Evolutionary conservation across 2,113 vertebrate species (phyloP), one percentile per base, ranked within the genome.

Genomic region (Clupea harengus): DNA sequence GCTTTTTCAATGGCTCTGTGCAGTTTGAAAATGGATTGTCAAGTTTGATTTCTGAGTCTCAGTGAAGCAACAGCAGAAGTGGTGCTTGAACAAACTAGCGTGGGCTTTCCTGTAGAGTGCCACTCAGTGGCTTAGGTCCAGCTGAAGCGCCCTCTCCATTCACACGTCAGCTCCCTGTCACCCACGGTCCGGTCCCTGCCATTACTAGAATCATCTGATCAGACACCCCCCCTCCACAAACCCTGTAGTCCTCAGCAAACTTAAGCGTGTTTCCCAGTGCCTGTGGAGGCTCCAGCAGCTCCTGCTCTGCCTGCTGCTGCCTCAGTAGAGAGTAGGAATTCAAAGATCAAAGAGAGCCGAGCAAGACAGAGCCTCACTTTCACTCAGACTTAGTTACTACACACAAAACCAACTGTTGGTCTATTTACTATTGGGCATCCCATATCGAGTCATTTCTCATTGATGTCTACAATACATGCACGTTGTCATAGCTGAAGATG

Each of bases 321-420:
- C 72, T 78, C 72, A 78, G 2, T 78, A 78, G 72, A 78, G 28
- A 32, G 72, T 15, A 78, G 72, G 72, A 78, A 78, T 78, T 78
- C 72, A 32, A 32, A 78, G 25, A 78, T 78, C 72, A 78, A 78
- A 78, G 72, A 39, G 1, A 78, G 32, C 72, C 11, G 28, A 78
- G 32, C 39, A 78, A 78, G 72, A 78, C 28, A 78, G 72, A 78
- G 72, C 25, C 28, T 78, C 32, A 39, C 13, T 78, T 78, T 78
- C 11, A 67, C 64, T 39, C 72, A 78, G 72, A 78, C 28, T 78
- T 17, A 78, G 72, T 17, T 78, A 17, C 72, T 17, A 13, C 72
- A 17, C 72, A 17, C 72, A 78, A 39, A 78, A 78, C 28, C 72
- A 78, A 32, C 72, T 32, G 72, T 78, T 78, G 72, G 25, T 78